Evolutionary conservation across 2,888 invertebrate genomes (phyloP), one percentile per base, ranked within the genome.

Genomic region (Escarpia spicata): DNA sequence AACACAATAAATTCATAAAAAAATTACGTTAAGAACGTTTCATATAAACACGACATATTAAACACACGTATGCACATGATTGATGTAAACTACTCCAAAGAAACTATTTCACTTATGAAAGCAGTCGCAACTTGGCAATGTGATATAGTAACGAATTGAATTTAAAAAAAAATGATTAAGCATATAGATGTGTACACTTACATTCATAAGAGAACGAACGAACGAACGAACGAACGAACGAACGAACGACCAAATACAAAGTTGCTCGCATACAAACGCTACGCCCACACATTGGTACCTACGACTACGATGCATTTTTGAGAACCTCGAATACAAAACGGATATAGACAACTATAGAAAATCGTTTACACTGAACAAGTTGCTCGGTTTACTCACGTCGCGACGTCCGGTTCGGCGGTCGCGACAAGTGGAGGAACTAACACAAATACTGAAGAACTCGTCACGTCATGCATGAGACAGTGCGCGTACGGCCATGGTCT

Each of bases 191-290:
- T n/a, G 19, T 75, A 75, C 75, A 26, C 75, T 75, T 75, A n/a
- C 75, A 75, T 75, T 19, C 6, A 75, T 26, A n/a, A 2, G 26
- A 19, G 19, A 75, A 75, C 75, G n/a, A 75, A n/a, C 75, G 75
- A 75, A 75, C 75, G 75, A 75, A 75, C 75, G 75, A 75, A 75
- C 75, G 75, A 75, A 75, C 75, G 75, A 75, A 75, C 26, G 75
- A 75, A 75, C 75, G 75, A 75, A 75, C 37, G 37, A 37, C 37
- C 37, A 12, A 52, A 75, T 6, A 19, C 75, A 75, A 19, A 75
- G 3, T 75, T 75, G 6, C 75, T 26, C 6, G n/a, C 75, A 75
- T 75, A 75, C n/a, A 26, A 19, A 75, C 75, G 19, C 26, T 75
- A 75, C n/a, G 26, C 75, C 6, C 26, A 75, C 75, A 75, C n/a